Evolutionary conservation across 2,797 vertebrate species (phyloP).

Genomic region (Eremophila alpestris): DNA sequence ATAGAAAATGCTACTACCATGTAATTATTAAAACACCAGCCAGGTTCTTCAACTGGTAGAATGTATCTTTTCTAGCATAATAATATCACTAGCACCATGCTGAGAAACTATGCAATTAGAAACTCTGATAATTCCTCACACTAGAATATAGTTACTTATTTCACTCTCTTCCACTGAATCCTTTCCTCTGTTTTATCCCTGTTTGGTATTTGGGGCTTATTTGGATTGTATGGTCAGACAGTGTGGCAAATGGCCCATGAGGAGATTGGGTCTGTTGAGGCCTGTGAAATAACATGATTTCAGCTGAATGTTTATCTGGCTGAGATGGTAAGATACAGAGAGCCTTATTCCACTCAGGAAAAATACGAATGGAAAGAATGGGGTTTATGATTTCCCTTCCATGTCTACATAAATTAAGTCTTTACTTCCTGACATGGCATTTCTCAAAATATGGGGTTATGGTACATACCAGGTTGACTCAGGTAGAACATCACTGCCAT

Average conservation of each 20-base stretch:
- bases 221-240: neutral
- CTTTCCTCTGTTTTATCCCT: neutral
- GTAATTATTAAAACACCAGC: neutral
- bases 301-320: neutral
- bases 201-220: neutral
- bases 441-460: slow-evolving; percentile 24
- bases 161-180: neutral
- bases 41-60: neutral
- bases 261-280: neutral
- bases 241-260: neutral
- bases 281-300: neutral
- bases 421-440: slow-evolving; percentile 16
- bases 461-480: neutral
- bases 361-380: slow-evolving; percentile 29
- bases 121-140: neutral
- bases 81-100: neutral
- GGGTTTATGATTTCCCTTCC: slow-evolving; percentile 8
- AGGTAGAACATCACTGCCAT: neutral
- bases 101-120: neutral
- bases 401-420: neutral
- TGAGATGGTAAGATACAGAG: neutral
- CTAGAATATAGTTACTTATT: neutral
- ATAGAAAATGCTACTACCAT: neutral
- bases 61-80: neutral
- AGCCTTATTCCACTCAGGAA: neutral